These are phyloP conservation scores for Montipora foliosa DNA, from an alignment of 64 coral and sea anemone genomes.

Conservation along the genomic window DNA sequence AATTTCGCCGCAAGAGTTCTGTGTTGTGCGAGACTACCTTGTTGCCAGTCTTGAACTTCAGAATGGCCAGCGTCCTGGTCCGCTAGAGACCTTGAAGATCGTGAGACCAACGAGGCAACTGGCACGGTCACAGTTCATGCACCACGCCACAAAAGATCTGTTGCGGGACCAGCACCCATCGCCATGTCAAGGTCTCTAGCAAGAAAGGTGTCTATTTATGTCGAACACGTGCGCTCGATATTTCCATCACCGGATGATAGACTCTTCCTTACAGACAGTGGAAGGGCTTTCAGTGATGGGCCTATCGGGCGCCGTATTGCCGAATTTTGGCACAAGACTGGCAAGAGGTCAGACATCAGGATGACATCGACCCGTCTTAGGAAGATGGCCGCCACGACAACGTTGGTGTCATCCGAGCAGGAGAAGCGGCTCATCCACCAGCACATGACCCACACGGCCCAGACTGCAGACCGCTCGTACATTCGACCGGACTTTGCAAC, in stretches of 20 bases:
- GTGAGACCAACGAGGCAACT: background rate
- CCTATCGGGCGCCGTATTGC: background rate
- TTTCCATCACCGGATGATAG: background rate
- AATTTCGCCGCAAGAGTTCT: too few relatives aligned
- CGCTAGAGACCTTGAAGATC: background rate
- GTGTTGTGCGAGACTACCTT: too few relatives aligned
- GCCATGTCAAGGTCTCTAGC: background rate
- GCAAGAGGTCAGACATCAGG: too few relatives aligned
- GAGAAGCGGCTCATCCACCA: background rate
- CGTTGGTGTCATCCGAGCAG: too few relatives aligned
- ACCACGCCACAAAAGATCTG: background rate
- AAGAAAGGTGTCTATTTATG: background rate
- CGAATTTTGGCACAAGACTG: background rate
- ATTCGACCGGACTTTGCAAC: too few relatives aligned
- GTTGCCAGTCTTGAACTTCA: too few relatives aligned
- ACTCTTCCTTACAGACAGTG: background rate
- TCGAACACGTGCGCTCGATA: background rate
- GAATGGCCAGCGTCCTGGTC: too few relatives aligned
- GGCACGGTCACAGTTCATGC: background rate
- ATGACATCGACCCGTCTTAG: too few relatives aligned
- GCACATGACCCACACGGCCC: too few relatives aligned
- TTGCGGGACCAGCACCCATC: background rate
- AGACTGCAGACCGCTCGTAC: too few relatives aligned
- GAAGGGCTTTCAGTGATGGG: background rate
- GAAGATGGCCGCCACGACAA: too few relatives aligned